Conservation (phyloP, 2,797 vertebrate genomes). For the Melanogrammus aeglefinus region DNA sequence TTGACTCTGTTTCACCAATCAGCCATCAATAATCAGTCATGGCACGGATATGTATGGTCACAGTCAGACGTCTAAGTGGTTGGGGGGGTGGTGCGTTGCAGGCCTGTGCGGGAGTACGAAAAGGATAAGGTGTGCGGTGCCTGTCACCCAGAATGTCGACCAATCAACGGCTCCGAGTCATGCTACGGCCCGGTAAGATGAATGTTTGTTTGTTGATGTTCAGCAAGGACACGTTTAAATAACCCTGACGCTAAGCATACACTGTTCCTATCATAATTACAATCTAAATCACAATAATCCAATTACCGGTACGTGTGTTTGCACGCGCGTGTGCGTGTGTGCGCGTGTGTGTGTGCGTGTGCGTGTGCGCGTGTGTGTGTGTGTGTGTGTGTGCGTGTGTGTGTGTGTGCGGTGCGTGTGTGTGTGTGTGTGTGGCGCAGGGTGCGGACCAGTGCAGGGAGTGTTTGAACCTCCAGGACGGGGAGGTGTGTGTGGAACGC, state of each 20-base stretch:
- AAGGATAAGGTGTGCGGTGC: constrained; percentile 77
- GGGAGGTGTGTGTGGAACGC: constrained; percentile 78
- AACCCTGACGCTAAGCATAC: neutral
- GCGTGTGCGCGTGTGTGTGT: neutral
- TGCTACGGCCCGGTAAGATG: constrained; percentile 84
- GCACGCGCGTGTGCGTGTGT: neutral
- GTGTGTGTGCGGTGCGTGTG: constrained; percentile 14
- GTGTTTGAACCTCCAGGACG: constrained; percentile 83
- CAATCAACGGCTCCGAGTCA: constrained; percentile 83
- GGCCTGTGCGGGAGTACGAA: constrained; percentile 78
- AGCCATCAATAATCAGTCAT: neutral
- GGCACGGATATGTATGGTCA: neutral
- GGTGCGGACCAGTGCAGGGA: constrained; percentile 83
- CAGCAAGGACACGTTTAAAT: neutral
- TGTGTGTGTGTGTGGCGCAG: constrained; percentile 57
- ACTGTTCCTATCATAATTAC: too few relatives aligned
- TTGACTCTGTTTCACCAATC: too few relatives aligned
- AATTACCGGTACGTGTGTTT: neutral
- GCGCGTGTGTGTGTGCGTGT: neutral
- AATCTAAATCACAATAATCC: too few relatives aligned
- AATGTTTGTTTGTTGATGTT: neutral
- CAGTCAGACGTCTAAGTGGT: constrained; percentile 8
- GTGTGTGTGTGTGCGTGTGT: neutral
- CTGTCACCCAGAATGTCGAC: constrained; percentile 87
- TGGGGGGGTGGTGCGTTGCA: constrained; percentile 54